Evolutionary conservation across 2,797 vertebrate species (phyloP).

Genomic region (Pteronotus mesoamericanus): DNA sequence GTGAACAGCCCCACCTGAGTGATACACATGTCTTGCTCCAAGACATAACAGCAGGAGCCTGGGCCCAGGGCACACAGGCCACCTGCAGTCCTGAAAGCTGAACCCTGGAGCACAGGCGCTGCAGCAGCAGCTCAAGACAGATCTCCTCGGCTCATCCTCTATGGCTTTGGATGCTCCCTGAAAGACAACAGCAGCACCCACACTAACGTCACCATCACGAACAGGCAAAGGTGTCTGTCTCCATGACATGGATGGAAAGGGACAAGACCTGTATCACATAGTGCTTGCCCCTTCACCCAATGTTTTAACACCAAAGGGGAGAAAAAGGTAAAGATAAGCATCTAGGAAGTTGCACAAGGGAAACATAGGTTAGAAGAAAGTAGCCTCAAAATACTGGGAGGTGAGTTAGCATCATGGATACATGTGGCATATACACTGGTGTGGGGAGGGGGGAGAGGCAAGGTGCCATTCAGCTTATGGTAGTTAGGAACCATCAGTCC

Average conservation of each 20-base stretch:
- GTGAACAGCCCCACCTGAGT: not conserved
- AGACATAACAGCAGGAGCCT: not conserved
- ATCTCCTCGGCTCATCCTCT: not conserved
- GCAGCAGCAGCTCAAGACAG: not conserved
- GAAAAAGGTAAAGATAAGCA: not conserved
- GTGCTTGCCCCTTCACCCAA: fast-evolving
- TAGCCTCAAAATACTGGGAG: not conserved
- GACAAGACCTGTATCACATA: fast-evolving
- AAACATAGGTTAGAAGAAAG: not conserved
- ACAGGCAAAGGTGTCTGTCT: not conserved
- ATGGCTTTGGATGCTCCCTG: fast-evolving
- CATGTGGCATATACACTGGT: fast-evolving
- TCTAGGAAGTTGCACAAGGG: not conserved
- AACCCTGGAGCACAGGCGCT: fast-evolving
- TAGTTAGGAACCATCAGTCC: too few relatives aligned
- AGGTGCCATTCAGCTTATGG: not conserved
- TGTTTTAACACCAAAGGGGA: not conserved
- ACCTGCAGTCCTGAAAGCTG: fast-evolving
- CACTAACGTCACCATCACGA: not conserved
- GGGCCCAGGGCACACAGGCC: too few relatives aligned
- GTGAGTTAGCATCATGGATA: not conserved
- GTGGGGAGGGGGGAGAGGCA: not conserved
- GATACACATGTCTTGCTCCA: not conserved
- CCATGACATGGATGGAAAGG: fast-evolving
- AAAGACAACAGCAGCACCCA: not conserved